Base-by-base conservation (phyloP, 2,888 invertebrate species). In the Aspidapion aeneum region DNA sequence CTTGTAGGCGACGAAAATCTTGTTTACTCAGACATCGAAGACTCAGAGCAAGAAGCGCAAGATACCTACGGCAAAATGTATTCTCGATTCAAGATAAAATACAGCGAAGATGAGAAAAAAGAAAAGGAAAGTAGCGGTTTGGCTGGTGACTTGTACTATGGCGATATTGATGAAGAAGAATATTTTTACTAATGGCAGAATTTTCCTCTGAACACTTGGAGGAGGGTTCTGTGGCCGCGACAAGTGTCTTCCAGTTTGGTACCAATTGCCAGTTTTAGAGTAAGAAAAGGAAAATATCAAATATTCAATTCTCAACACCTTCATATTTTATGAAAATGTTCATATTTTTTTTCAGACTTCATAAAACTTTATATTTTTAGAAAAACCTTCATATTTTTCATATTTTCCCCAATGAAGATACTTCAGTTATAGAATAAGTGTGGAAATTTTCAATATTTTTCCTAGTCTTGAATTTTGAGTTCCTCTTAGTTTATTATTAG, bases 21-120 rank as follows among this genome's bases (percentile, higher is more conserved):
- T 70, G 75, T 81, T 0, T 80, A 82, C 65, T 76, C 78, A 17
- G 72, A 78, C 56, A 79, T 82, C 70, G 74, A 77, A 55, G 66
- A 64, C n/a, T 82, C 72, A 78, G 76, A 61, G 73, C 73, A 57
- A 88, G 90, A 74, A 85, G 84, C 0, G 81, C 85, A 62, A 78
- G 82, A 1, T 88, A 87, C 71, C 35, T 35, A 35, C 35, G 90
- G 90, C 0, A 81, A 82, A 64, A 83, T 84, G 12, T 90, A 90
- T 70, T 90, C 90, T 0, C 84, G 83, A 65, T 90, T 89, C 72
- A 90, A 87, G 75, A 85, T 86, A 0, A 83, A 77, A 64, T 77
- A 79, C 51, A 76, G 75, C 52, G 71, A 76, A 64, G 68, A 77
- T 12, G 72, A 71, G 21, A 66, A 68, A 19, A 62, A 58, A 48